Evolutionary conservation across 2,113 vertebrate genomes (phyloP), one percentile per base, ranked within the genome.

Genomic region (Nerophis lumbriciformis): DNA sequence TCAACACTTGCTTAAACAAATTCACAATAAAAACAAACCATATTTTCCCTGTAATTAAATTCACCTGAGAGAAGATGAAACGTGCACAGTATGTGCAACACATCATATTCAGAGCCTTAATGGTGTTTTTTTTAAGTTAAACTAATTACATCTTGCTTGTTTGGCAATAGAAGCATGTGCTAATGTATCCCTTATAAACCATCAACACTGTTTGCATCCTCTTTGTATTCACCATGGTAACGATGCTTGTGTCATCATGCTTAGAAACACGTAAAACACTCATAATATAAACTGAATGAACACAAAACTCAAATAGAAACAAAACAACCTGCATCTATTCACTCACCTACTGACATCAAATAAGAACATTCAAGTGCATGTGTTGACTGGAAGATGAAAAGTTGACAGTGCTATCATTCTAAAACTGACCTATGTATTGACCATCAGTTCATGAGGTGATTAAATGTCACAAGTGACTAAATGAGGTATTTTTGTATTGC

Each of bases 21-120:
- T 45, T 45, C 42, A 45, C 12, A 7, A 42, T 56, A 19, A 56
- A 37, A 55, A 0, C 42, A 6, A 54, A 62, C 14, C 19, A 37
- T 35, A 4, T 5, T 11, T 21, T 42, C 1, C 54, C 6, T 57
- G 53, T 38, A 19, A 16, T 19, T 42, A 4, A 56, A 39, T 56
- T 42, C 36, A 69, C 66, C 59, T 53, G 69, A 82, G 74, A 63
- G 5, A 50, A 45, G 63, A 45, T 55, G 16, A 12, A 57, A 28
- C 10, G 39, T 8, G 39, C 10, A 9, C 3, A 16, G 44, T 12
- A 1, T 55, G 28, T 28, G 28, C 28, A 28, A 28, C 28, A 28
- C 2, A 28, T n/a, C 1, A n/a, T 15, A n/a, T n/a, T 8, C 53
- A 52, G 1, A 52, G 9, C 2, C 50, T 28, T 6, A 7, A 44